Evolutionary conservation across 2,113 vertebrate genomes (phyloP), one percentile per base, ranked within the genome.

Genomic region (Jaculus jaculus): DNA sequence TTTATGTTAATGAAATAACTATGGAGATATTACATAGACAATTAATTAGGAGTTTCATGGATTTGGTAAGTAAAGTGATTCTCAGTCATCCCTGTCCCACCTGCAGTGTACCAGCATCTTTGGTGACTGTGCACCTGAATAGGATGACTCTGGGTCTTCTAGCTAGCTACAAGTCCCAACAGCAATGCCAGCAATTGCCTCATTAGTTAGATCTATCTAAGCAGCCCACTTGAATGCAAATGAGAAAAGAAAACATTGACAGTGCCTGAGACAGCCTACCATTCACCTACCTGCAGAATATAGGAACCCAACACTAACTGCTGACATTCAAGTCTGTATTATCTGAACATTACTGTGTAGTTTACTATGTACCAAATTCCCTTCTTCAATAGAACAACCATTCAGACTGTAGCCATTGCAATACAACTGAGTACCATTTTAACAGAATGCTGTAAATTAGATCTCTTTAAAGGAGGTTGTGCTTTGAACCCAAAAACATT

Each of bases 401-500:
- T 37, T 73, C 60, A 37, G 47, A 79, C 60, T 82, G 23, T 26
- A 17, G 26, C 51, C 63, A 74, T n/a, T 69, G 0, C 74, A 88
- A 69, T 28, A 37, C 3, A 85, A 47, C 16, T 92, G 61, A 60
- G 83, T 80, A 92, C 87, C 20, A 77, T 87, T 84, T 85, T 91
- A 88, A 93, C 6, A 94, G 6, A 94, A 81, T 68, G 60, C 26
- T 79, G 13, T 54, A 69, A 84, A 58, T 78, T 92, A 58, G 26
- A 85, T 61, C 21, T 85, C 66, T 88, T 88, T 84, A 58, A 90
- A 95, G 66, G 65, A 81, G 71, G 65, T 75, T 66, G 21, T 90
- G 28, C 37, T 95, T 90, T 93, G 34, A 82, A 90, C 37, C 26
- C 74, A 63, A 94, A 93, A 87, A n/a, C 21, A 94, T 28, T 42